phyloP scores from a whole-genome alignment of 2,888 invertebrate genomes.

The Bombyx huttoni region DNA sequence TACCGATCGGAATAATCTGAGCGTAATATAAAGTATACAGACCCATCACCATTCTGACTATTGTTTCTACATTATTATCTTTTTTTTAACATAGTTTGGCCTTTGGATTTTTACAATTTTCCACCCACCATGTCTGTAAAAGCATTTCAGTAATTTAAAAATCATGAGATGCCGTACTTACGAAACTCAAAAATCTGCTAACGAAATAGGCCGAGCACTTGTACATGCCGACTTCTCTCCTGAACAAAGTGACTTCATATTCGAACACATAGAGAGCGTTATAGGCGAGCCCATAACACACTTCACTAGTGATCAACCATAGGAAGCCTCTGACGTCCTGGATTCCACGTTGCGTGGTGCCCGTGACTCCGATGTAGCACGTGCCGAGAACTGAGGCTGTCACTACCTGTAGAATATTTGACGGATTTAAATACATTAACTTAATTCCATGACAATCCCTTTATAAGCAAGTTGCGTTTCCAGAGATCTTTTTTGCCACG shows the following conservation, averaged over 20 bases:
- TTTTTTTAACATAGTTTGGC: too few species aligned
- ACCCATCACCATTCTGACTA: too few species aligned
- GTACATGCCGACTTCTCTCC: constrained; percentile 56
- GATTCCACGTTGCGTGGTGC: constrained; percentile 56
- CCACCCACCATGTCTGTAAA: background rate
- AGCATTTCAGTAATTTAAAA: background rate
- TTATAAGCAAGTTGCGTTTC: too few species aligned
- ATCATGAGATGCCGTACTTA: constrained; percentile 19
- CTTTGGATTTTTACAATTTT: too few species aligned
- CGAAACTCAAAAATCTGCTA: constrained; percentile 40
- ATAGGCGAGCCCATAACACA: constrained; percentile 58
- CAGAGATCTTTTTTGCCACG: too few species aligned
- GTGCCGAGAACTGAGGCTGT: constrained; percentile 48
- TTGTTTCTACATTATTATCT: too few species aligned
- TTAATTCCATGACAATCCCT: too few species aligned
- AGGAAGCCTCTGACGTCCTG: constrained; percentile 60
- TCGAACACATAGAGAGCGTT: constrained; percentile 55
- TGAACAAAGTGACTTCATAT: constrained; percentile 46
- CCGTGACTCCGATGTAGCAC: constrained; percentile 51
- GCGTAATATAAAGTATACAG: too few species aligned
- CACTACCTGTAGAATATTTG: constrained; percentile 30
- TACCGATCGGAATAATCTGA: too few species aligned
- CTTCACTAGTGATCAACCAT: constrained; percentile 64
- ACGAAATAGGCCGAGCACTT: constrained; percentile 52
- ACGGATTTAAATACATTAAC: background rate